phyloP scores from a whole-genome alignment of 2,113 vertebrate species.

The Otis tarda region DNA sequence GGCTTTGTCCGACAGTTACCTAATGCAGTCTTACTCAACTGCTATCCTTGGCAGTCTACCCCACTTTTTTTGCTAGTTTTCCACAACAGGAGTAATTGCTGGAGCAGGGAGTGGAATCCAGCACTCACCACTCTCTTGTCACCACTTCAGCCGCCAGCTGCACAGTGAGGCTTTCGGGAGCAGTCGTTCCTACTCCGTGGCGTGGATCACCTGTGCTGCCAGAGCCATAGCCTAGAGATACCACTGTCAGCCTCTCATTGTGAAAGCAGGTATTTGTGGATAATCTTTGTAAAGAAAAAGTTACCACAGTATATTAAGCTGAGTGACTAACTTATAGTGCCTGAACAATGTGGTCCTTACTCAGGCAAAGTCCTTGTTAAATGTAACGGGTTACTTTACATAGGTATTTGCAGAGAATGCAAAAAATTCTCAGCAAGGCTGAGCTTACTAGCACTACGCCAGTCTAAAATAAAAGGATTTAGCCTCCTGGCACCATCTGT shows the following conservation, averaged over 20 bases:
- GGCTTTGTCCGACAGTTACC: background rate
- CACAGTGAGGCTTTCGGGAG: background rate
- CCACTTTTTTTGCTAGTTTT: background rate
- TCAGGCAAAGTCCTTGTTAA: background rate
- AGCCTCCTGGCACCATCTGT: background rate
- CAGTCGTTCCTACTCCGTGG: background rate
- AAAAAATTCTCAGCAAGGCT: background rate
- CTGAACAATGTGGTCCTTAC: background rate
- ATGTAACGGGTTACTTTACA: background rate
- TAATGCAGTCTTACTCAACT: background rate
- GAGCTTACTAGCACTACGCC: background rate
- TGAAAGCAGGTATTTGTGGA: background rate
- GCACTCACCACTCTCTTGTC: background rate
- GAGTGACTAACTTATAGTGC: background rate
- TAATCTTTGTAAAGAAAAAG: background rate
- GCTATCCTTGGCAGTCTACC: background rate
- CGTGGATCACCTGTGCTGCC: background rate
- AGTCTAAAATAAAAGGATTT: background rate
- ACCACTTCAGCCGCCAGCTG: accelerated
- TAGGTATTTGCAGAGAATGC: background rate
- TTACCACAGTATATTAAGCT: background rate
- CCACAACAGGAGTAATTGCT: background rate
- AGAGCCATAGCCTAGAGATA: background rate
- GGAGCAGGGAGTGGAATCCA: accelerated
- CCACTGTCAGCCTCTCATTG: background rate